phyloP scores from a whole-genome alignment of 2,888 invertebrate species.

The Scaptomyza reducta region DNA sequence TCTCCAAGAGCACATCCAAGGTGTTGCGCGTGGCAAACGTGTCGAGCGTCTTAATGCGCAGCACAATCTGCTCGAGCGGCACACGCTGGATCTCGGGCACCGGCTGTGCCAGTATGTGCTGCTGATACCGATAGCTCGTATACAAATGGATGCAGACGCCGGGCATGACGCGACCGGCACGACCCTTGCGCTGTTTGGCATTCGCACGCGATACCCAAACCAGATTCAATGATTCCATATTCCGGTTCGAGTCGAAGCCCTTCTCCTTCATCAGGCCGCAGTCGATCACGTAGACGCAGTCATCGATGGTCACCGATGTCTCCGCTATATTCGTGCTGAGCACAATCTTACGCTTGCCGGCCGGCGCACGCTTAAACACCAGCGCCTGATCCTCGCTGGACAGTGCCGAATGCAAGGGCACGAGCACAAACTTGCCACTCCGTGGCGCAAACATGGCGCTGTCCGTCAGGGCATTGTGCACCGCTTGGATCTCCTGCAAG shows the following conservation, averaged over 20 bases:
- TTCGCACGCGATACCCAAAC: constrained; percentile 97
- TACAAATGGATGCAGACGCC: constrained; percentile 94
- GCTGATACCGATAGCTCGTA: constrained; percentile 88
- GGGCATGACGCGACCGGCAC: constrained; percentile 95
- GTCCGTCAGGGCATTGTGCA: constrained; percentile 88
- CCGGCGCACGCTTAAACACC: constrained; percentile 89
- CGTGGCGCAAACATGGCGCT: constrained; percentile 86
- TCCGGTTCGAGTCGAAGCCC: constrained; percentile 88
- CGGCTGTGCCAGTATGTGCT: constrained; percentile 89
- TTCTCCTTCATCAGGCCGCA: constrained; percentile 97
- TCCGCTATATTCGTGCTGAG: constrained; percentile 97
- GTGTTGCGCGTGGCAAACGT: constrained; percentile 78
- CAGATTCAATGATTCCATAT: constrained; percentile 93
- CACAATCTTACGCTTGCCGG: constrained; percentile 93
- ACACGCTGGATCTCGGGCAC: constrained; percentile 95
- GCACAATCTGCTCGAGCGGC: constrained; percentile 92
- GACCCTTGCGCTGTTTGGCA: constrained; percentile 93
- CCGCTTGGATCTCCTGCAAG: constrained; percentile 90
- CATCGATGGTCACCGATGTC: constrained; percentile 97
- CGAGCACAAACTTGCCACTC: constrained; percentile 88
- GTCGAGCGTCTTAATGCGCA: constrained; percentile 89
- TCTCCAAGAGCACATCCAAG: constrained; percentile 84
- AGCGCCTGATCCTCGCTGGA: constrained; percentile 93
- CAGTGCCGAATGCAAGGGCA: constrained; percentile 94
- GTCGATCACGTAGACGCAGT: constrained; percentile 97